A percentile compares a stretch with the other conserved stretches of the same genome.
Conservation (phyloP, 2,113 vertebrate species). For the Cercopithecus mona region DNA sequence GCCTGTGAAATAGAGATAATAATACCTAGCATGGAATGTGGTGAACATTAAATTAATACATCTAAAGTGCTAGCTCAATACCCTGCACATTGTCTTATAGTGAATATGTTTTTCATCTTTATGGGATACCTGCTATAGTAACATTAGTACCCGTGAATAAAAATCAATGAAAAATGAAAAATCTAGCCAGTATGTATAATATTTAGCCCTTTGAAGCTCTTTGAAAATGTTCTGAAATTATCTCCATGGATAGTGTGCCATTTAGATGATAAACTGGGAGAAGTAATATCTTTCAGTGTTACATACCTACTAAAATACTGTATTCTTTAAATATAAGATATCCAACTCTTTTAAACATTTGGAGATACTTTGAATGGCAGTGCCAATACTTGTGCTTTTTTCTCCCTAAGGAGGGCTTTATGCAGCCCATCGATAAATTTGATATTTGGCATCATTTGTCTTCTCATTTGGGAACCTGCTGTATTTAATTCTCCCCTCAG, state of each 20-base stretch:
- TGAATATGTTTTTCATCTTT: slow-evolving; percentile 3
- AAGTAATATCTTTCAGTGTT: background rate
- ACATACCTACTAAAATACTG: background rate
- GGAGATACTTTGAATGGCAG: background rate
- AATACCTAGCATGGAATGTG: background rate
- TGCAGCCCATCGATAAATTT: background rate
- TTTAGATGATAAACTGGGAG: background rate
- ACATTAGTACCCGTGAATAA: background rate
- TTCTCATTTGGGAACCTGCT: background rate
- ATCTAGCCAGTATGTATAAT: slow-evolving; percentile 15
- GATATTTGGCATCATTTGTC: background rate
- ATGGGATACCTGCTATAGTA: background rate
- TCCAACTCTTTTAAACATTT: background rate
- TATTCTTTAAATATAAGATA: background rate
- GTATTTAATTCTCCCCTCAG: background rate
- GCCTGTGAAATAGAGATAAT: background rate
- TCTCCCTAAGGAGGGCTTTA: background rate
- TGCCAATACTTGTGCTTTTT: background rate
- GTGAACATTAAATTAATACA: background rate
- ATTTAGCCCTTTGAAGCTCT: slow-evolving; percentile 2
- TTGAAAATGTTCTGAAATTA: background rate
- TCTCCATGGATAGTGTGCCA: background rate
- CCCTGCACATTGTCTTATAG: background rate
- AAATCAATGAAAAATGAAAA: slow-evolving; percentile 31
- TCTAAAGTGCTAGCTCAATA: background rate